phyloP scores from a whole-genome alignment of 1,140 invertebrate species.

The Mizuhopecten yessoensis region DNA sequence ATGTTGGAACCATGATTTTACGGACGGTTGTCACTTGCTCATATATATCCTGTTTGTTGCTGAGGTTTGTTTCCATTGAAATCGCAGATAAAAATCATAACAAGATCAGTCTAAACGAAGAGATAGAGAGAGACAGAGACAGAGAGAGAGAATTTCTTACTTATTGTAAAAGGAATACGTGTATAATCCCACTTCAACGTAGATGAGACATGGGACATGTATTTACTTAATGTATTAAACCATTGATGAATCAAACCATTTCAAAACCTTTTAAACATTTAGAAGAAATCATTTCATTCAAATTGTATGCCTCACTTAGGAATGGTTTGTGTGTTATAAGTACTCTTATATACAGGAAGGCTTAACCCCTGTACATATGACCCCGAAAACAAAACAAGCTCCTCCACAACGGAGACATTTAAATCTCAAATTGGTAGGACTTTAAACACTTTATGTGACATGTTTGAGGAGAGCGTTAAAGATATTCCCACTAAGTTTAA shows the following conservation, averaged over 20 bases:
- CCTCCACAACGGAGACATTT: neutral
- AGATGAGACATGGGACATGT: neutral
- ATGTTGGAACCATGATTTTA: too few species aligned
- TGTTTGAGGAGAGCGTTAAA: neutral
- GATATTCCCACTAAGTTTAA: neutral
- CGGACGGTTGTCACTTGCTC: too few species aligned
- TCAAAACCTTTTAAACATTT: neutral
- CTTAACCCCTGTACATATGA: neutral
- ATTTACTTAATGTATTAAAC: neutral
- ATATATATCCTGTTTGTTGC: too few species aligned
- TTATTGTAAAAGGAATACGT: too few species aligned
- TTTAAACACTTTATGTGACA: neutral
- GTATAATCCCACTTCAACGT: too few species aligned
- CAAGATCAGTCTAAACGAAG: too few species aligned
- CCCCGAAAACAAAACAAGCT: neutral
- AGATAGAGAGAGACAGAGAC: too few species aligned
- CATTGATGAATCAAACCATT: neutral
- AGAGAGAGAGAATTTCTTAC: too few species aligned
- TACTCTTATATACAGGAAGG: neutral
- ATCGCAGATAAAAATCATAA: too few species aligned
- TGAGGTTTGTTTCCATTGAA: too few species aligned
- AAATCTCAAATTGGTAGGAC: neutral
- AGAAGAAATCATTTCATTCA: neutral
- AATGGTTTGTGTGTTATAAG: neutral
- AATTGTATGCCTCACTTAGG: neutral